These are phyloP conservation scores for Gnathonemus longibarbis DNA, from an alignment of 2,113 vertebrate genomes.

Conservation along the genomic window DNA sequence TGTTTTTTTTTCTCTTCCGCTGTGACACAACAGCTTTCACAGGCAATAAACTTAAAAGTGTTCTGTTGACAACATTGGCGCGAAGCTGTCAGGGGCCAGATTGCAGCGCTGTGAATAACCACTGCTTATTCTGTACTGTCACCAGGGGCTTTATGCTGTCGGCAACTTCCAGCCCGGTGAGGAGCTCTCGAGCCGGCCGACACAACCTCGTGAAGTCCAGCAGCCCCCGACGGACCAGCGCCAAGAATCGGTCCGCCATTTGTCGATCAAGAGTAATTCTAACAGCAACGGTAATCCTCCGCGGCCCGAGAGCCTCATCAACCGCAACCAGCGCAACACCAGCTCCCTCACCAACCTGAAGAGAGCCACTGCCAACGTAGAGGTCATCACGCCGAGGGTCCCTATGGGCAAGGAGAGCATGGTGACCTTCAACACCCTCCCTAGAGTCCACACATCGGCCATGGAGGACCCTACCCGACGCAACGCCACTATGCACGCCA, in stretches of 20 bases:
- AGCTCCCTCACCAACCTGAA: conserved; percentile 72
- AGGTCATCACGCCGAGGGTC: conserved; percentile 73
- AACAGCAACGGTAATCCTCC: conserved; percentile 65
- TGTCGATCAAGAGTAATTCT: conserved; percentile 73
- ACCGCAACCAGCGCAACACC: conserved; percentile 68
- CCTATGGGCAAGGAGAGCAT: conserved; percentile 76
- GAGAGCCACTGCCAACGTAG: conserved; percentile 70
- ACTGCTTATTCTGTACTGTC: conserved; percentile 36
- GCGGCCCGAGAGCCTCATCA: conserved; percentile 75
- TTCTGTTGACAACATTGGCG: background rate
- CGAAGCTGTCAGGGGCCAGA: background rate
- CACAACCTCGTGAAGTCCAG: conserved; percentile 59
- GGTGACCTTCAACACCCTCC: conserved; percentile 93
- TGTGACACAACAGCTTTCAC: background rate
- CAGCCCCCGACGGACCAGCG: conserved; percentile 78
- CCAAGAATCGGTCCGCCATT: conserved; percentile 75
- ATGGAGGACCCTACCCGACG: conserved; percentile 77
- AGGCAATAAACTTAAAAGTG: background rate
- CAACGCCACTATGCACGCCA: conserved; percentile 81
- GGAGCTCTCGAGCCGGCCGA: conserved; percentile 53
- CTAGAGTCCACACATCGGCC: conserved; percentile 79
- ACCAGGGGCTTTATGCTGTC: conserved; percentile 84
- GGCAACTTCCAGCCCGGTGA: conserved; percentile 89
- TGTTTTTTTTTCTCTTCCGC: background rate
- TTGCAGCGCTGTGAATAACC: background rate